phyloP scores from a whole-genome alignment of 2,113 vertebrate species.

The Cinclus cinclus region DNA sequence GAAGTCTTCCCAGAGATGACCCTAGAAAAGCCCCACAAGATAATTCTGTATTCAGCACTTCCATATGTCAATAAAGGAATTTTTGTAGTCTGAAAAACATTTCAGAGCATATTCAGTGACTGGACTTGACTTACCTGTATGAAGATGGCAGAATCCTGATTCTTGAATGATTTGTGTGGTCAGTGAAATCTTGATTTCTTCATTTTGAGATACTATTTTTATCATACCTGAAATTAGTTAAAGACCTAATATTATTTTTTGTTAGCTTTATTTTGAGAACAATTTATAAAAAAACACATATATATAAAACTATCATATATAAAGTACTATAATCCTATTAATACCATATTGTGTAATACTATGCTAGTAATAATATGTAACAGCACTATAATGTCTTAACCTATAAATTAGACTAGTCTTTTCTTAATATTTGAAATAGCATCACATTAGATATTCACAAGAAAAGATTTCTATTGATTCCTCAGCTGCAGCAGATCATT shows the following conservation, averaged over 20 bases:
- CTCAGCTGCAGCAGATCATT: background rate
- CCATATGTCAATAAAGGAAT: background rate
- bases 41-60: background rate
- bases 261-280: background rate
- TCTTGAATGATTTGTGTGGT: background rate
- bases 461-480: background rate
- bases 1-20: conserved; percentile 23
- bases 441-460: background rate
- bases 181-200: background rate
- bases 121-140: background rate
- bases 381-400: background rate
- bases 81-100: background rate
- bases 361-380: background rate
- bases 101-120: background rate
- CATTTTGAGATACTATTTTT: background rate
- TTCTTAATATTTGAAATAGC: background rate
- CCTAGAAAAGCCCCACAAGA: background rate
- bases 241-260: background rate
- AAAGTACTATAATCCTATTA: background rate
- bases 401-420: background rate
- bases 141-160: background rate
- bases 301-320: background rate
- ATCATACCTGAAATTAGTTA: background rate
- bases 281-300: background rate
- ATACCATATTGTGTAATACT: background rate